Conservation (phyloP, 2,888 invertebrate species). For the Microdon myrmicae region DNA sequence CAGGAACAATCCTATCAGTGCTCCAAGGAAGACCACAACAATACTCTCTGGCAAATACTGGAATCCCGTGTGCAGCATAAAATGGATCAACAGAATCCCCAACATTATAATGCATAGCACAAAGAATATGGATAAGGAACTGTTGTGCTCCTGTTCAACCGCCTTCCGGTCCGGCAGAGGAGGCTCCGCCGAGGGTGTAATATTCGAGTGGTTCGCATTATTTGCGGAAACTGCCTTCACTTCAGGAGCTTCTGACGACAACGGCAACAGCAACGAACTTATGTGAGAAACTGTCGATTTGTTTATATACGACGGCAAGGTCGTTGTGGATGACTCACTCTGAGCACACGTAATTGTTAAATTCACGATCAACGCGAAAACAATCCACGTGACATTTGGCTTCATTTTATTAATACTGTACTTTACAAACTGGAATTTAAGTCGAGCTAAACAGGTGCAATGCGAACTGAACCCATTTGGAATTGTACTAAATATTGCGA, state of each 20-base stretch:
- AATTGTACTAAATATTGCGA: too few relatives aligned
- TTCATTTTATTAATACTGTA: too few relatives aligned
- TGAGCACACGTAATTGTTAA: conserved; percentile 6
- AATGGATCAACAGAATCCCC: conserved; percentile 92
- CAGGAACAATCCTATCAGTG: conserved; percentile 88
- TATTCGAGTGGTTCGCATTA: conserved; percentile 29
- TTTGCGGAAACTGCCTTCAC: not conserved
- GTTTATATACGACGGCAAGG: conserved; percentile 19
- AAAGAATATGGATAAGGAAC: conserved; percentile 97
- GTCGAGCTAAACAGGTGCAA: too few relatives aligned
- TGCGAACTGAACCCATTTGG: too few relatives aligned
- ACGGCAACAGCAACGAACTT: conserved; percentile 2
- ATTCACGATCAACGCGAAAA: conserved; percentile 1
- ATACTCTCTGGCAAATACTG: conserved; percentile 98
- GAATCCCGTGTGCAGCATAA: conserved; percentile 94
- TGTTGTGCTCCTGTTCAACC: conserved; percentile 95
- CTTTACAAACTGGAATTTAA: too few relatives aligned
- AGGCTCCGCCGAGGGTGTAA: conserved; percentile 76
- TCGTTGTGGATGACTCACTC: conserved; percentile 19
- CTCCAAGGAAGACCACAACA: conserved; percentile 95
- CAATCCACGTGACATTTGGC: conserved; percentile 2
- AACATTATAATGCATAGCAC: conserved; percentile 94
- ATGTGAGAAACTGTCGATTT: conserved; percentile 9
- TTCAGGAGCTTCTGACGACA: conserved; percentile 28
- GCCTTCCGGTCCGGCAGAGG: conserved; percentile 89